These are phyloP conservation scores for Phania funesta DNA, from an alignment of 2,888 invertebrate species.

Conservation along the genomic window DNA sequence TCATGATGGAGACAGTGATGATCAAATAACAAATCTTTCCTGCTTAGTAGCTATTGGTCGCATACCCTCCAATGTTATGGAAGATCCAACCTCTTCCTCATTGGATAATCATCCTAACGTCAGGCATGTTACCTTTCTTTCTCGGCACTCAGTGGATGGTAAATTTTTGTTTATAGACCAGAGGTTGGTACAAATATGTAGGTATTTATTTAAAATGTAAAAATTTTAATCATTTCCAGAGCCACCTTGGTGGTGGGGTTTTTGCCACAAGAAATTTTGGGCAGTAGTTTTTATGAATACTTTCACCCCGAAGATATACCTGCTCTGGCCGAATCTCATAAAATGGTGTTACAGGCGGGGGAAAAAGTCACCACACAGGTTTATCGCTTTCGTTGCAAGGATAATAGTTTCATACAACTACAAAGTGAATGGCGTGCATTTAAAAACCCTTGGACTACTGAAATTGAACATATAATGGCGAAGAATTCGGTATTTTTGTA, in stretches of 20 bases:
- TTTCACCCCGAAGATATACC: slow-evolving; percentile 91
- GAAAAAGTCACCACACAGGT: slow-evolving; percentile 85
- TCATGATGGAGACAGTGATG: slow-evolving; percentile 83
- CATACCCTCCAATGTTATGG: slow-evolving; percentile 83
- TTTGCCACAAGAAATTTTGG: slow-evolving; percentile 94
- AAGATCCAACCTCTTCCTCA: slow-evolving; percentile 81
- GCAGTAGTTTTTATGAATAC: slow-evolving; percentile 96
- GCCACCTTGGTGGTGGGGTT: slow-evolving; percentile 94
- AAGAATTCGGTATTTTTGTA: slow-evolving; percentile 90
- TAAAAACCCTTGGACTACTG: slow-evolving; percentile 97
- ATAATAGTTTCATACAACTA: slow-evolving; percentile 85
- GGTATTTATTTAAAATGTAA: not conserved
- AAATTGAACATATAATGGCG: slow-evolving; percentile 93
- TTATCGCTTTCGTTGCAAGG: slow-evolving; percentile 90
- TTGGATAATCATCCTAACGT: slow-evolving; percentile 81
- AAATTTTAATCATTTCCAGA: slow-evolving; percentile 81
- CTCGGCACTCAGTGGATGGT: slow-evolving; percentile 93
- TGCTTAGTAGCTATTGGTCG: slow-evolving; percentile 95
- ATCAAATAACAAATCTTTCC: slow-evolving; percentile 85
- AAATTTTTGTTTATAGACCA: slow-evolving; percentile 96
- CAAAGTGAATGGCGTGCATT: slow-evolving; percentile 94
- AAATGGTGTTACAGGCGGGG: slow-evolving; percentile 86
- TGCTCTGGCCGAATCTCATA: slow-evolving; percentile 90
- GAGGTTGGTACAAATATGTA: slow-evolving; percentile 82
- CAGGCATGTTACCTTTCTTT: slow-evolving; percentile 87